These are phyloP conservation scores for Propsilocerus akamusi DNA, from an alignment of 1,140 invertebrate genomes.

Conservation along the genomic window DNA sequence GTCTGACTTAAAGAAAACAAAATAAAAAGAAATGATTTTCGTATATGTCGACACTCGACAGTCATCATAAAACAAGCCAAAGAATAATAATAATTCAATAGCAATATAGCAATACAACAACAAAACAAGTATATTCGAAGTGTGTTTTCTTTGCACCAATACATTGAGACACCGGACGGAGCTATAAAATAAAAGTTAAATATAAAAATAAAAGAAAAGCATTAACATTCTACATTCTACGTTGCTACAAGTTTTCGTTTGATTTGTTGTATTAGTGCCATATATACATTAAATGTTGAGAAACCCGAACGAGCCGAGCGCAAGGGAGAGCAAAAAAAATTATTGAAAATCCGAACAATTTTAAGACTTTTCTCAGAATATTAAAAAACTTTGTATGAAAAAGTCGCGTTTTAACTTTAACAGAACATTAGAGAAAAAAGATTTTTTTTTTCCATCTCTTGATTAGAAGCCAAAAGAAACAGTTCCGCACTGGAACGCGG, in stretches of 20 bases:
- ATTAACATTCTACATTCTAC: constrained; percentile 1
- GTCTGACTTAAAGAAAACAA: no score
- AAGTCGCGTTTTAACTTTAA: constrained; percentile 2
- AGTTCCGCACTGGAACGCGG: no score
- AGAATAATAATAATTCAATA: no score
- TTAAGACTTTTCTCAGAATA: constrained; percentile 2
- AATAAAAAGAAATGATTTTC: no score
- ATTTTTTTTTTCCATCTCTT: neutral
- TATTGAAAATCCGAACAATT: neutral
- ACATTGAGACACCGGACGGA: neutral
- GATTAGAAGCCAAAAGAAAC: no score
- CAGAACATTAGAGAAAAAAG: neutral
- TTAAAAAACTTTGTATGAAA: constrained; percentile 4
- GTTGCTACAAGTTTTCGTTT: neutral
- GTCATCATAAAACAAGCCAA: no score
- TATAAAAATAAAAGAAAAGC: constrained; percentile 1
- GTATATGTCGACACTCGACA: no score
- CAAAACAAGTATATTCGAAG: no score
- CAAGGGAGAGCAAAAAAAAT: neutral
- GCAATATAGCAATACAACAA: no score
- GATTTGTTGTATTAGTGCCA: neutral
- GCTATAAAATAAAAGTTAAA: constrained; percentile 3
- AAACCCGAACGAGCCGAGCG: neutral
- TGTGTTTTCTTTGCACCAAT: neutral
- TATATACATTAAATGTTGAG: no score